phyloP scores from a whole-genome alignment of 2,888 invertebrate species.

The Idaea straminata region DNA sequence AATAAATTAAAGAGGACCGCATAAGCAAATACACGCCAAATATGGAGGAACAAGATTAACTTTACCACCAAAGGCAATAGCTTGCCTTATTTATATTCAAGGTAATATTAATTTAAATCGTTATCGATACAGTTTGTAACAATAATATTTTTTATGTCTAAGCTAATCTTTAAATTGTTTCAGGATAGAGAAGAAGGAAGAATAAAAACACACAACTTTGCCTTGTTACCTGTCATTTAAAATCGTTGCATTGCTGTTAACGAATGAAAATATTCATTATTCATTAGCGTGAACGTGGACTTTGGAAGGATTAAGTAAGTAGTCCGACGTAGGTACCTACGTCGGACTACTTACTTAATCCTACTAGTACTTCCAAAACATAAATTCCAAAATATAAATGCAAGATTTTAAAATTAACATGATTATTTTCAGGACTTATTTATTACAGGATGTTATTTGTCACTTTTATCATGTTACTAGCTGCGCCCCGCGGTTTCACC shows the following conservation, averaged over 20 bases:
- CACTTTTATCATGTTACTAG: no score
- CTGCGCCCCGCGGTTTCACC: no score
- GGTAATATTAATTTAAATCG: conserved; percentile 39
- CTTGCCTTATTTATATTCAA: conserved; percentile 39
- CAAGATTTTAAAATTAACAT: not conserved
- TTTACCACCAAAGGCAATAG: conserved; percentile 38
- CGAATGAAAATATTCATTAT: not conserved
- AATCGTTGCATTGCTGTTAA: not conserved
- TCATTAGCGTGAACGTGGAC: not conserved
- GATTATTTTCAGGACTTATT: no score
- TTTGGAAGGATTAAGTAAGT: not conserved
- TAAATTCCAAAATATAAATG: no score
- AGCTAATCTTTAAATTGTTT: not conserved
- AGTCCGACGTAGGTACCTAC: not conserved
- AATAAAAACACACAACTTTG: not conserved
- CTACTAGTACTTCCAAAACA: no score
- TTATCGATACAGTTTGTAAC: conserved; percentile 5
- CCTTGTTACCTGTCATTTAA: not conserved
- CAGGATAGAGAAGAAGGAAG: not conserved
- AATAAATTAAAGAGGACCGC: conserved; percentile 46
- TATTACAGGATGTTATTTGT: no score
- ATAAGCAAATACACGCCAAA: conserved; percentile 44
- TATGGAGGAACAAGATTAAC: conserved; percentile 46
- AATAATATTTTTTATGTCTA: not conserved
- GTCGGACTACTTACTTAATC: no score